Evolutionary conservation across 2,113 vertebrate genomes (phyloP).

Genomic region (Seriola quinqueradiata): DNA sequence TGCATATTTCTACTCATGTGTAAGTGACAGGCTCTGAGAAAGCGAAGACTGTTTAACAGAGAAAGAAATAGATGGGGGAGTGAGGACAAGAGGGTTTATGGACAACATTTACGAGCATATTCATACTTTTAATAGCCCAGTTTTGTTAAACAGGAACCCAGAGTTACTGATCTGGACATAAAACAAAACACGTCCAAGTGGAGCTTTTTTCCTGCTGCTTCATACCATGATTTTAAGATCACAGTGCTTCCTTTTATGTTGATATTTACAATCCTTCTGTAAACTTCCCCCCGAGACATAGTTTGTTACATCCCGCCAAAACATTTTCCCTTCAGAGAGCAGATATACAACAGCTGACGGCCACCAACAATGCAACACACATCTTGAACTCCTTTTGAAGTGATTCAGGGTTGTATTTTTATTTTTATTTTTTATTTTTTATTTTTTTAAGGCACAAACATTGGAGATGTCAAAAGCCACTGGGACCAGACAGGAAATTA

Average conservation of each 20-base stretch:
- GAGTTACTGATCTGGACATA: conserved; percentile 15
- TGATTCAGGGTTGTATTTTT: conserved; percentile 2
- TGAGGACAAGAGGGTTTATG: conserved; percentile 29
- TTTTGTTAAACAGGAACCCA: conserved; percentile 36
- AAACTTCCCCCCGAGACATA: conserved; percentile 23
- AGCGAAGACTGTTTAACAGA: conserved; percentile 34
- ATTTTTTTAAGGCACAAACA: conserved; percentile 19
- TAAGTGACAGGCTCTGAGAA: conserved; percentile 59
- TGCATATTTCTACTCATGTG: conserved; percentile 69
- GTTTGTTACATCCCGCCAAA: conserved; percentile 38
- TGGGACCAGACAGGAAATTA: conserved; percentile 36
- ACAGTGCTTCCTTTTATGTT: conserved; percentile 35
- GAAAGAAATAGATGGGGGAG: conserved; percentile 29
- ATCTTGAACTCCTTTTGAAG: conserved; percentile 27
- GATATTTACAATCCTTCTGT: conserved; percentile 45
- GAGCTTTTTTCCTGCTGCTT: neutral
- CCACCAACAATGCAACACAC: conserved; percentile 18
- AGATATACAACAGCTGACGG: conserved; percentile 19
- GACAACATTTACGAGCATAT: conserved; percentile 53
- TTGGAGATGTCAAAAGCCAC: conserved; percentile 25
- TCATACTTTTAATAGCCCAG: conserved; percentile 40
- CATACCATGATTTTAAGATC: conserved; percentile 9
- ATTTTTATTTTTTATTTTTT: conserved; percentile 12
- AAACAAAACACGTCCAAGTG: conserved; percentile 12
- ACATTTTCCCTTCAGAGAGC: conserved; percentile 35